Evolutionary conservation across 2,797 vertebrate genomes (phyloP).

Genomic region (Eupleurogrammus muticus): DNA sequence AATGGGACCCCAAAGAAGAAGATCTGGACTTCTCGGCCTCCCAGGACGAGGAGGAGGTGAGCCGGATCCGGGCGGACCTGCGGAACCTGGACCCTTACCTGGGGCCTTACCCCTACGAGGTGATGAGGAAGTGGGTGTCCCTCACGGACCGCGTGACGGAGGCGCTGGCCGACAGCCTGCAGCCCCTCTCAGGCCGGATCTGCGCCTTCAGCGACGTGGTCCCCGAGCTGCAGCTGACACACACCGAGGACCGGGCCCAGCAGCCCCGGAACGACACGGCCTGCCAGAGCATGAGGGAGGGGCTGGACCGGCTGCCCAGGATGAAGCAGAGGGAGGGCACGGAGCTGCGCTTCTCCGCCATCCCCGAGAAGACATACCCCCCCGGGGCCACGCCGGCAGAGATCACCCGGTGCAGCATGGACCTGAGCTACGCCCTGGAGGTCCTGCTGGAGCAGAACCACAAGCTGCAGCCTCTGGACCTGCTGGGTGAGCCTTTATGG

Average conservation of each 20-base stretch:
- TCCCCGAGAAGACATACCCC: constrained; percentile 91
- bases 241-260: constrained; percentile 87
- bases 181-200: constrained; percentile 89
- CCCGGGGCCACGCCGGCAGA: constrained; percentile 91
- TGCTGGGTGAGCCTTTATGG: constrained; percentile 85
- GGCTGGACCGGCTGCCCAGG: constrained; percentile 89
- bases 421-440: constrained; percentile 92
- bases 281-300: constrained; percentile 94
- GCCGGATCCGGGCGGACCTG: constrained; percentile 82
- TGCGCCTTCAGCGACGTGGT: constrained; percentile 93
- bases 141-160: constrained; percentile 89
- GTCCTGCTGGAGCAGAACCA: constrained; percentile 85
- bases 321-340: constrained; percentile 93
- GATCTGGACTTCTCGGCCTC: constrained; percentile 86
- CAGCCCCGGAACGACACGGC: constrained; percentile 87
- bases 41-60: constrained; percentile 83
- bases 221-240: constrained; percentile 85
- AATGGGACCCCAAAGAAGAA: constrained; percentile 88
- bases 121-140: constrained; percentile 95
- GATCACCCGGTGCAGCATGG: constrained; percentile 94
- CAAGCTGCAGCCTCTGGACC: constrained; percentile 82
- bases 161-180: constrained; percentile 82
- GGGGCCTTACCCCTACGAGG: constrained; percentile 93
- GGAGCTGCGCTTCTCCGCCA: constrained; percentile 90
- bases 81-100: constrained; percentile 89